Evolutionary conservation across 2,888 invertebrate genomes (phyloP).

Genomic region (Acronicta psi): DNA sequence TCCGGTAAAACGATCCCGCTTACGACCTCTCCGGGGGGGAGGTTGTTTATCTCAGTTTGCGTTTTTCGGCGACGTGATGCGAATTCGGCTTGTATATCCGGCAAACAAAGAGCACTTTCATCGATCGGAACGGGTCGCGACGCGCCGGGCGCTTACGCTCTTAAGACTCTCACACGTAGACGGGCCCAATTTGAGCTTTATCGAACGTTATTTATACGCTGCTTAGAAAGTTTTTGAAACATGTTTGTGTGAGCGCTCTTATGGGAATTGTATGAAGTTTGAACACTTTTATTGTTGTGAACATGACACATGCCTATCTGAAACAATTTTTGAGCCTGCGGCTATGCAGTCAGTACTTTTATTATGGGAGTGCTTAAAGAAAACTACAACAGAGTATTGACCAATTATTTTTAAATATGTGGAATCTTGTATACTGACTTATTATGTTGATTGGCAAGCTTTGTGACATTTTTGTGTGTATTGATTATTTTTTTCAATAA

Average conservation of each 20-base stretch:
- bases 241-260: slow-evolving; percentile 80
- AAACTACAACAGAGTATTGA: slow-evolving; percentile 23
- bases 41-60: slow-evolving; percentile 88
- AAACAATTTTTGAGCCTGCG: slow-evolving; percentile 19
- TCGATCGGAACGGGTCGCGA: slow-evolving; percentile 79
- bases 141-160: slow-evolving; percentile 74
- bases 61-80: slow-evolving; percentile 88
- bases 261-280: slow-evolving; percentile 80
- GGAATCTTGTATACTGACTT: slow-evolving; percentile 1
- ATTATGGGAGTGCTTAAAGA: slow-evolving; percentile 28
- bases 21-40: slow-evolving; percentile 84
- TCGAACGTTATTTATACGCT: slow-evolving; percentile 85
- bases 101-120: slow-evolving; percentile 84
- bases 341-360: background rate
- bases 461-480: background rate
- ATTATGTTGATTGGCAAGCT: background rate
- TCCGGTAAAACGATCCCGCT: slow-evolving; percentile 84
- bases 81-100: slow-evolving; percentile 87
- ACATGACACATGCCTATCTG: slow-evolving; percentile 45
- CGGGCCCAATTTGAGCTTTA: slow-evolving; percentile 80
- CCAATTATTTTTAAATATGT: slow-evolving; percentile 25
- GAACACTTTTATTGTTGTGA: slow-evolving; percentile 73
- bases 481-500: background rate
- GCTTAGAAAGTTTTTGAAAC: slow-evolving; percentile 84
- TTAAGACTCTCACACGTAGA: slow-evolving; percentile 63